Base-by-base conservation (phyloP, 2,797 vertebrate genomes). In the Antrozous pallidus region DNA sequence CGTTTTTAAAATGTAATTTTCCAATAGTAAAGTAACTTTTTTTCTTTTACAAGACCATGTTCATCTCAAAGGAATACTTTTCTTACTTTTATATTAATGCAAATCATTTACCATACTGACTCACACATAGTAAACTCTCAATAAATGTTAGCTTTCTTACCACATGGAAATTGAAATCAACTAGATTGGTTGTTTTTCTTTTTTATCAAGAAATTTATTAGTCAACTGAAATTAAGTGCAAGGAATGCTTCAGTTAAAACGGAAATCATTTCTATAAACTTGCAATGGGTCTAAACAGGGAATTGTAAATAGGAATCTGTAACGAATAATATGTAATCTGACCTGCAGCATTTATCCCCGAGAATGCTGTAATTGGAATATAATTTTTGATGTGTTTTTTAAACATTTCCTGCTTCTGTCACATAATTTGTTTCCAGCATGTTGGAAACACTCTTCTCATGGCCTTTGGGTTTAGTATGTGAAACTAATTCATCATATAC, bases 401-500 rank as follows among this genome's bases (percentile, higher is more conserved):
- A 96, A 95, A 97, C 94, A 97, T 97, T 97, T 97, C 94, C 96
- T 97, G 92, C 96, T 97, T 95, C 96, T 97, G 94, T 97, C 96
- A 91, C 91, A 77, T 96, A 94, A 97, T 96, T 96, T 95, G 88
- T 97, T 97, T 95, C 94, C 92, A 95, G 90, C 88, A 93, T 97
- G 96, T 92, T 96, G 38, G 92, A 96, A 96, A 70, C 65, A 36
- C 49, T 7, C 94, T 98, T 97, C 91, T 97, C 58, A 94, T 86
- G 96, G 96, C 8, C 12, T 97, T 96, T 96, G 81, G 95, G 85
- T 97, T 96, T 92, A 95, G 80, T 98, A 98, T 96, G 97, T 97
- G 96, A 95, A 95, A 93, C 92, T 95, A 98, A 98, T 98, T 98
- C 96, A 98, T 98, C 97, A 97, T 95, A 82, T 93, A 94, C 97